phyloP scores from a whole-genome alignment of 1,140 invertebrate species.

The Megalopta genalis region DNA sequence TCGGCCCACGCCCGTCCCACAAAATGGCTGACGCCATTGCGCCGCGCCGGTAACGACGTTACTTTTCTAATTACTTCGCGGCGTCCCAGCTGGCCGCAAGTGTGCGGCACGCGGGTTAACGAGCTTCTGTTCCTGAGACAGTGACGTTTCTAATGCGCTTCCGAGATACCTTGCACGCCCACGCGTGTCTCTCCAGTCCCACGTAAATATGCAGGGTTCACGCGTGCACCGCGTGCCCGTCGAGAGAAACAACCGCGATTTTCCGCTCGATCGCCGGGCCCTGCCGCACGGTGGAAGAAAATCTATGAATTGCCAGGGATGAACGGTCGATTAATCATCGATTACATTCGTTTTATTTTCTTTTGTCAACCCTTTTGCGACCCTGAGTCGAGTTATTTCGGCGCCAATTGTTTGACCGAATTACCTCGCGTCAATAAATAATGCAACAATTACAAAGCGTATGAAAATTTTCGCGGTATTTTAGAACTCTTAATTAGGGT shows the following conservation, averaged over 20 bases:
- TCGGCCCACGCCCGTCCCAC: background rate
- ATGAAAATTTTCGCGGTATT: too few species aligned
- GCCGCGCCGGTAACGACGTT: conserved; percentile 14
- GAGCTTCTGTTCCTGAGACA: conserved; percentile 44
- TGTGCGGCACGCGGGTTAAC: conserved; percentile 53
- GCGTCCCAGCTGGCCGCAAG: conserved; percentile 26
- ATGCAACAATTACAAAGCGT: too few species aligned
- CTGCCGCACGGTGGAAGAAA: background rate
- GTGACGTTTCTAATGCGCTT: conserved; percentile 60
- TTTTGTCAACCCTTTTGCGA: too few species aligned
- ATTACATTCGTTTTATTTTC: too few species aligned
- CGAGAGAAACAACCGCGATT: background rate
- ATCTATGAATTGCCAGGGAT: background rate
- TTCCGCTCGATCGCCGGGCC: too few species aligned
- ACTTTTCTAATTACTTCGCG: conserved; percentile 37
- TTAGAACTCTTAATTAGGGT: too few species aligned
- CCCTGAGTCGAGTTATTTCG: too few species aligned
- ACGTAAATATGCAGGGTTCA: conserved; percentile 29
- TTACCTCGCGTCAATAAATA: too few species aligned
- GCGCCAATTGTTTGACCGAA: too few species aligned
- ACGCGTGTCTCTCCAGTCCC: conserved; percentile 45
- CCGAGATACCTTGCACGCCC: conserved; percentile 61
- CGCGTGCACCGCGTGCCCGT: background rate
- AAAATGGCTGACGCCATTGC: background rate
- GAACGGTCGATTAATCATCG: too few species aligned